Evolutionary conservation across 1,140 invertebrate genomes (phyloP), one percentile per base, ranked within the genome.

Genomic region (Drosophila grimshawi): DNA sequence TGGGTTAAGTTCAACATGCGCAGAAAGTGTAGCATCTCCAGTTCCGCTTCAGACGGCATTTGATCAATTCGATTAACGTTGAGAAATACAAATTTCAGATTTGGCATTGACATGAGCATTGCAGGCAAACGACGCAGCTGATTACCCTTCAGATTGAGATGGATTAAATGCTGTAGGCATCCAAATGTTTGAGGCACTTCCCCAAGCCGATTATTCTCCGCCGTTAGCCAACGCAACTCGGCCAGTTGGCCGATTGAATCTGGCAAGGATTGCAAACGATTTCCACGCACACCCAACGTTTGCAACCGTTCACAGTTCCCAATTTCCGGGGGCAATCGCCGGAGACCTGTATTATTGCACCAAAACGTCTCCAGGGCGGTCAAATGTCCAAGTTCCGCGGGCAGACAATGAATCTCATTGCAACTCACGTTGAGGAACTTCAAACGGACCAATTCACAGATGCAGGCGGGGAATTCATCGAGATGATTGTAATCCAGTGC

Each of bases 371-470:
- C 97, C 59, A 98, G 91, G 62, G 94, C 94, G n/a, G 93, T 93
- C 78, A 98, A 95, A n/a, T 92, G 85, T 5, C 95, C 95, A 75
- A 98, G 95, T 80, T 94, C 93, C 8, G 94, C 91, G 10, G 97
- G 96, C 59, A 98, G 90, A 4, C 90, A 90, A 52, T 92, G 93
- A 30, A 98, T 94, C 72, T 95, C 96, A 92, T 98, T 98, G 65
- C 96, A 94, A 71, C 97, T 97, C 49, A 98, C 92, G 91, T 98
- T 97, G 49, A 98, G 93, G 74, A 95, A 96, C 66, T 96, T 93
- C 32, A 98, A 93, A 83, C 95, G 94, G 69, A 94, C 93, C 69
- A 95, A 92, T 51, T 94, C 91, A 32, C 93, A 94, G 55, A 96
- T 93, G 76, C 94, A 93, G n/a, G 91, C 64, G 5, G 95, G 94